Evolutionary conservation across 1,140 invertebrate genomes (phyloP), one percentile per base, ranked within the genome.

Genomic region (Atopsyche davidsoni): DNA sequence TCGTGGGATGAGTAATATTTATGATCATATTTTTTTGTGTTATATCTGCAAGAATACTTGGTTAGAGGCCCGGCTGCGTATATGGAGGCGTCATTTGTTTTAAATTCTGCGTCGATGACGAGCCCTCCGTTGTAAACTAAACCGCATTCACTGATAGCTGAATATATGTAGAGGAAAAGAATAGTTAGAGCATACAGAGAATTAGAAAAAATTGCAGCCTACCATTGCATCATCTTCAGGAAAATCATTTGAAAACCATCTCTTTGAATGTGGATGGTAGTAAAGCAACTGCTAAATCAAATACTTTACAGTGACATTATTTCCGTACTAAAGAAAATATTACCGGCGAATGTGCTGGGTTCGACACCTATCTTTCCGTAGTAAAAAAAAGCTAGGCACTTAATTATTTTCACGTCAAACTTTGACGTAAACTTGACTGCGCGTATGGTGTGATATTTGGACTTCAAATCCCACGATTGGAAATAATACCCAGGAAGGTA

Each of bases 111-210:
- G 55, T 84, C 77, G 31, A 89, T 84, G 2, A 88, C 78, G 21
- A 89, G 60, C 10, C 76, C 75, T 23, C 80, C 82, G 60, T 87
- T 81, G 65, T 82, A 88, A 2, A 85, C 79, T 6, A 89, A 60
- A 22, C 80, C 83, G 13, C 79, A 70, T 47, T 77, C 72, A 35
- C 76, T 80, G 51, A 87, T 78, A 10, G 84, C 84, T 80, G 59
- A n/a, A 68, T 56, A 35, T 23, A 14, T n/a, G n/a, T n/a, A n/a
- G n/a, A n/a, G n/a, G n/a, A 43, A 43, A 24, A 31, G 11, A 2
- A 16, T 13, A 31, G n/a, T 44, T 32, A 9, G n/a, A n/a, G n/a
- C n/a, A n/a, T n/a, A n/a, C n/a, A n/a, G n/a, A n/a, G n/a, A n/a
- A n/a, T n/a, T n/a, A n/a, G n/a, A n/a, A n/a, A n/a, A n/a, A n/a